These are phyloP conservation scores for Drosophila maculinotata DNA, from an alignment of 2,888 invertebrate species.

Conservation along the genomic window DNA sequence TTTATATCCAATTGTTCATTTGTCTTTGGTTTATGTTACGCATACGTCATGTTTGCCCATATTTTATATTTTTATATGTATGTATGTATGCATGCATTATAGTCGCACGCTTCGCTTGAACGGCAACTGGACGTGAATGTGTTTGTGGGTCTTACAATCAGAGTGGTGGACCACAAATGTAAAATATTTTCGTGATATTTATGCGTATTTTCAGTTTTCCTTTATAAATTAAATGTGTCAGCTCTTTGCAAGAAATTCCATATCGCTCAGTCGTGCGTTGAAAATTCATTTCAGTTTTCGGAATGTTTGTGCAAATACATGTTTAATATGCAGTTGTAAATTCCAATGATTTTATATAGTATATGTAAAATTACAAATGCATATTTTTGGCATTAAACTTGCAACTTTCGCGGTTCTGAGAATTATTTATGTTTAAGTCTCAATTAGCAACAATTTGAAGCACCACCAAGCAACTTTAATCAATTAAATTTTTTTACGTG, in stretches of 20 bases:
- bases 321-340: slow-evolving; percentile 9
- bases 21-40: slow-evolving; percentile 81
- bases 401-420: neutral
- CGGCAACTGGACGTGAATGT: slow-evolving; percentile 17
- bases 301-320: neutral
- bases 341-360: neutral
- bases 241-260: slow-evolving; percentile 36
- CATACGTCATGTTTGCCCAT: slow-evolving; percentile 80
- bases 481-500: slow-evolving; percentile 1
- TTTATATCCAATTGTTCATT: slow-evolving; percentile 81
- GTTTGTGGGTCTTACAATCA: slow-evolving; percentile 43
- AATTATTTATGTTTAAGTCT: slow-evolving; percentile 8
- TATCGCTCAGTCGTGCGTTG: slow-evolving; percentile 21
- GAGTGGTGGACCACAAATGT: slow-evolving; percentile 69
- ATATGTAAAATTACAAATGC: neutral
- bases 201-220: slow-evolving; percentile 65
- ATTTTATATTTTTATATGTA: slow-evolving; percentile 69
- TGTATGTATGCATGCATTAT: slow-evolving; percentile 31
- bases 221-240: slow-evolving; percentile 68
- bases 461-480: neutral
- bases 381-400: neutral
- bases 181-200: slow-evolving; percentile 74
- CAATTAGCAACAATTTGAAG: slow-evolving; percentile 3
- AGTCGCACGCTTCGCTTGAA: slow-evolving; percentile 17
- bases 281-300: slow-evolving; percentile 36